Evolutionary conservation across 2,797 vertebrate genomes (phyloP).

Genomic region (Eurystomus glaucurus): DNA sequence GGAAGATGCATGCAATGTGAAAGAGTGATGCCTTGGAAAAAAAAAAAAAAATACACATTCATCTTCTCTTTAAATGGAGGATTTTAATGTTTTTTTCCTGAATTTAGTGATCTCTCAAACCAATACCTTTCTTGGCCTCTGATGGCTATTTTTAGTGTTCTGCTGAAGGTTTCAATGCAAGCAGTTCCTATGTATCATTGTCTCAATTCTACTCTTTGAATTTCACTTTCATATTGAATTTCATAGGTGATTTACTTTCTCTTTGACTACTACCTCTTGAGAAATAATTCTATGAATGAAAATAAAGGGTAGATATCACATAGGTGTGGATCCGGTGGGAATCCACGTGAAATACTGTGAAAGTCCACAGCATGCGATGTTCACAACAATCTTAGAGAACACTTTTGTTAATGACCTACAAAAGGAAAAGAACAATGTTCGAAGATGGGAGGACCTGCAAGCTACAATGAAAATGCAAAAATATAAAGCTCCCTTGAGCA

Average conservation of each 20-base stretch:
- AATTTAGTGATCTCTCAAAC: constrained; percentile 30
- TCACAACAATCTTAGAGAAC: constrained; percentile 9
- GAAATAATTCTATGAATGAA: constrained; percentile 64
- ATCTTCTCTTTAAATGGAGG: not conserved
- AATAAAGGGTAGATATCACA: constrained; percentile 38
- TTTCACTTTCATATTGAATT: constrained; percentile 64
- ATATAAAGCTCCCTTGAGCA: not conserved
- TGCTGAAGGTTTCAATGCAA: constrained; percentile 7
- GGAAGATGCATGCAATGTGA: not conserved
- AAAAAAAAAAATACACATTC: not conserved
- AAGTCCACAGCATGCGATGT: not conserved
- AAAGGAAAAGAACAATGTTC: not conserved
- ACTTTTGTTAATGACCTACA: constrained; percentile 17
- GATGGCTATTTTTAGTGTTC: not conserved
- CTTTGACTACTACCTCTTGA: constrained; percentile 52
- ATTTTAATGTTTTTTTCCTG: constrained; percentile 13
- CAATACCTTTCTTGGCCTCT: constrained; percentile 35
- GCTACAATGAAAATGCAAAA: constrained; percentile 8
- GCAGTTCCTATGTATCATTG: not conserved
- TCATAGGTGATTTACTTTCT: constrained; percentile 63
- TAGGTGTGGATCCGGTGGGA: constrained; percentile 6
- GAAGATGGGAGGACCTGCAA: not conserved
- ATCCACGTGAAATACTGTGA: not conserved
- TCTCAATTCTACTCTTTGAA: constrained; percentile 44
- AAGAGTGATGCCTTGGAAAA: not conserved